Conservation (phyloP, 2,888 invertebrate species). For the Opisthograptis luteolata region DNA sequence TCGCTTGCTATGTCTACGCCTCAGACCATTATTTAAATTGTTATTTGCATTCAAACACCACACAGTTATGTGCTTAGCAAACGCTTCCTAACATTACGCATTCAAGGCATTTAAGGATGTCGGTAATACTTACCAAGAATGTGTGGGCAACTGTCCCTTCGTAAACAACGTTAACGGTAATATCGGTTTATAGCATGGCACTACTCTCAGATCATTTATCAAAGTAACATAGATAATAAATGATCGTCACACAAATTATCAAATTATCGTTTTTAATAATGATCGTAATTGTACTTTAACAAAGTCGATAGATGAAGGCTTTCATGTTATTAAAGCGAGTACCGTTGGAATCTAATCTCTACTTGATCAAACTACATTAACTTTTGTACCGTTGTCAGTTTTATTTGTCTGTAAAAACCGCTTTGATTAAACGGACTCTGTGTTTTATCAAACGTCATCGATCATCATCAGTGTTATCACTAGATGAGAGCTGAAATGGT, state of each 20-base stretch:
- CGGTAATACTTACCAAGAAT: slow-evolving; percentile 26
- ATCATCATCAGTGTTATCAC: too few relatives aligned
- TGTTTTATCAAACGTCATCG: too few relatives aligned
- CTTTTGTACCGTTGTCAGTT: slow-evolving; percentile 6
- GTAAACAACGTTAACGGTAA: slow-evolving; percentile 7
- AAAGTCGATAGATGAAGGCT: background rate
- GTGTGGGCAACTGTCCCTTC: slow-evolving; percentile 27
- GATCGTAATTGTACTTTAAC: slow-evolving; percentile 7
- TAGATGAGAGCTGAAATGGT: too few relatives aligned
- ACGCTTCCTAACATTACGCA: slow-evolving; percentile 14
- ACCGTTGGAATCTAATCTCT: slow-evolving; percentile 10
- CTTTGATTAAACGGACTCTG: too few relatives aligned
- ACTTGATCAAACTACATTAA: slow-evolving; percentile 7
- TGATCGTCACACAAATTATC: slow-evolving; percentile 11
- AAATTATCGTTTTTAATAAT: slow-evolving; percentile 10
- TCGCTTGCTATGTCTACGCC: slow-evolving; percentile 53
- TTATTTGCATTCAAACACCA: slow-evolving; percentile 33
- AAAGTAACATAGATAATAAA: slow-evolving; percentile 10
- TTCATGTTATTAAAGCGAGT: background rate
- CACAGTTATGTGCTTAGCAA: slow-evolving; percentile 25
- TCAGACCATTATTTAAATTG: slow-evolving; percentile 61
- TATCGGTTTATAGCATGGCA: too few relatives aligned
- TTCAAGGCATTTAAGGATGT: slow-evolving; percentile 21
- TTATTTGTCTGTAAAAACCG: too few relatives aligned
- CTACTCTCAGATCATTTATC: slow-evolving; percentile 8